phyloP scores from a whole-genome alignment of 2,797 vertebrate genomes.

The Pseudochromis fuscus region DNA sequence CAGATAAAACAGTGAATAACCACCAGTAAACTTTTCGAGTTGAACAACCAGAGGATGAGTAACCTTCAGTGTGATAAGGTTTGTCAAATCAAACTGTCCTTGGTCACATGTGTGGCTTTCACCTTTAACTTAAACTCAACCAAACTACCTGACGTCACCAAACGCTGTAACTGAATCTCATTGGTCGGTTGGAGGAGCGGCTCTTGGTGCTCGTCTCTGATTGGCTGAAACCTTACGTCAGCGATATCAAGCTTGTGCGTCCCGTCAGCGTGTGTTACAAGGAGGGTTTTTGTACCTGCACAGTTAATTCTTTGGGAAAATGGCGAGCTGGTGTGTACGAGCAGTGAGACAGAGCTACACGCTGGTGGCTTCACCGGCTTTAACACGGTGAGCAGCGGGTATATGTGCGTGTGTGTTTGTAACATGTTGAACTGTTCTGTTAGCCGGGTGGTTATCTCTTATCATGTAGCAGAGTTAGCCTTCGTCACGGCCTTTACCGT shows the following conservation, averaged over 20 bases:
- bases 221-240: conserved; percentile 55
- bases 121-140: conserved; percentile 78
- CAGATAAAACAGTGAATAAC: background rate
- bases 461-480: conserved; percentile 46
- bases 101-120: conserved; percentile 69
- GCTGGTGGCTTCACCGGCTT: conserved; percentile 63
- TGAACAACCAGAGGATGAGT: background rate
- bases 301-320: conserved; percentile 51
- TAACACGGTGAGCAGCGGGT: conserved; percentile 69
- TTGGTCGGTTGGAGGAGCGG: conserved; percentile 45
- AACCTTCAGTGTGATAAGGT: conserved; percentile 3
- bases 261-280: conserved; percentile 64
- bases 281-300: conserved; percentile 17
- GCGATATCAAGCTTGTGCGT: rapidly evolving
- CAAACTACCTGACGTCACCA: conserved; percentile 56
- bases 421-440: too few species aligned
- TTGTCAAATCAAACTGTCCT: conserved; percentile 55
- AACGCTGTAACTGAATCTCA: background rate
- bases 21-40: background rate
- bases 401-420: background rate
- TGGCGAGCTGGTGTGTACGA: conserved; percentile 84
- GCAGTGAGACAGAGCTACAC: conserved; percentile 77
- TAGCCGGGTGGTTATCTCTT: background rate
- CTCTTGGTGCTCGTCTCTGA: conserved; percentile 21
- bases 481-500: background rate